These are phyloP conservation scores for Epizoanthus stellaris DNA, from an alignment of 92 coral and sea anemone genomes.

Conservation along the genomic window DNA sequence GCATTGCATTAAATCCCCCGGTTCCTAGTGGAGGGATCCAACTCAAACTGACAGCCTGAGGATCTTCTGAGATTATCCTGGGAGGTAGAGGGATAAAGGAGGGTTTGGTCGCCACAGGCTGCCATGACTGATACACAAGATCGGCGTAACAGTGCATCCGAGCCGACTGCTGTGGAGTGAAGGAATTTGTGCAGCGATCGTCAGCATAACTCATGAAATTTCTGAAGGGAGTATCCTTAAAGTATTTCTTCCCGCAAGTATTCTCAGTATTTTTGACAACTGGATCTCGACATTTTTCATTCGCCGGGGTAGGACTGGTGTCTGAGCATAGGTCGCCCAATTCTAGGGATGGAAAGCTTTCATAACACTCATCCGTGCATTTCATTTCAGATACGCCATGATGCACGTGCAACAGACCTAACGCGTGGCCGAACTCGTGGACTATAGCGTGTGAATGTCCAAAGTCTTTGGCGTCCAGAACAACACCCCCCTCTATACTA, in stretches of 20 bases:
- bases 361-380: constrained; percentile 87
- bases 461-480: constrained; percentile 70
- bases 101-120: constrained; percentile 73
- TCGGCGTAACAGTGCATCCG: constrained; percentile 97
- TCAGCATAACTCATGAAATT: constrained; percentile 93
- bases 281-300: constrained; percentile 75
- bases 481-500: constrained; percentile 77
- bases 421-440: constrained; percentile 94
- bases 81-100: constrained; percentile 96
- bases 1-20: constrained; percentile 90
- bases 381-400: constrained; percentile 79
- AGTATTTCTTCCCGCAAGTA: constrained; percentile 61
- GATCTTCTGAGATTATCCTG: constrained; percentile 74
- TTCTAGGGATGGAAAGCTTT: constrained; percentile 91
- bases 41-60: constrained; percentile 64
- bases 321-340: constrained; percentile 96
- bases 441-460: constrained; percentile 80
- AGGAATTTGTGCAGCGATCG: constrained; percentile 82
- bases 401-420: constrained; percentile 94
- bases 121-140: constrained; percentile 93
- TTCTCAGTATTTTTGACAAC: constrained; percentile 28
- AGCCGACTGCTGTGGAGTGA: constrained; percentile 92
- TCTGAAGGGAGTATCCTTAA: constrained; percentile 76
- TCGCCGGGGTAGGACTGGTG: constrained; percentile 91
- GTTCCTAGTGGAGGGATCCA: constrained; percentile 97